phyloP scores from a whole-genome alignment of 1,140 invertebrate species.

The Chelonus insularis region DNA sequence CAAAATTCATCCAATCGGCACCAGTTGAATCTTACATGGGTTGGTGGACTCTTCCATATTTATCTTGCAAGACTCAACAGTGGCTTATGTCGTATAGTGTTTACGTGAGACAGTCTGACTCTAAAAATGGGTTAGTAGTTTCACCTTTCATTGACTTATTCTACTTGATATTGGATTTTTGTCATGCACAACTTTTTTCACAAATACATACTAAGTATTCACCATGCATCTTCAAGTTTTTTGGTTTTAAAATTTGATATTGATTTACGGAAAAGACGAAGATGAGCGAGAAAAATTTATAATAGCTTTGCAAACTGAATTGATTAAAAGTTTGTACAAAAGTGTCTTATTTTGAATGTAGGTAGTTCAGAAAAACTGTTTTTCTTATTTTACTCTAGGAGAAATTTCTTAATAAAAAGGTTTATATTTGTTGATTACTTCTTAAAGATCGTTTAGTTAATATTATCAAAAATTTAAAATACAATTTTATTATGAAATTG shows the following conservation, averaged over 20 bases:
- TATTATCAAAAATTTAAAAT: no score
- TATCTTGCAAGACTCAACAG: slow-evolving; percentile 69
- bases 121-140: slow-evolving; percentile 62
- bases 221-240: not conserved
- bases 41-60: slow-evolving; percentile 82
- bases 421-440: no score
- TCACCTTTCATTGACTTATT: not conserved
- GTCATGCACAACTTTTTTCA: not conserved
- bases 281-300: not conserved
- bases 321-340: no score
- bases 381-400: no score
- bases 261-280: not conserved
- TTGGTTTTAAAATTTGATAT: not conserved
- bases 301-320: not conserved
- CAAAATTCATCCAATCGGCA: slow-evolving; percentile 72
- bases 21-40: slow-evolving; percentile 69
- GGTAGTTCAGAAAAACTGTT: no score
- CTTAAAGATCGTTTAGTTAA: no score
- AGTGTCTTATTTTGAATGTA: no score
- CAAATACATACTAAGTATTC: not conserved
- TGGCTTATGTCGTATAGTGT: slow-evolving; percentile 82
- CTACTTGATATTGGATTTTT: slow-evolving; percentile 15
- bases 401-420: no score
- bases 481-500: no score
- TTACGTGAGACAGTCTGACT: slow-evolving; percentile 65